A percentile compares a stretch with the other conserved stretches of the same genome.
Conservation (phyloP, 2,888 invertebrate genomes). For the Drymonia ruficornis region DNA sequence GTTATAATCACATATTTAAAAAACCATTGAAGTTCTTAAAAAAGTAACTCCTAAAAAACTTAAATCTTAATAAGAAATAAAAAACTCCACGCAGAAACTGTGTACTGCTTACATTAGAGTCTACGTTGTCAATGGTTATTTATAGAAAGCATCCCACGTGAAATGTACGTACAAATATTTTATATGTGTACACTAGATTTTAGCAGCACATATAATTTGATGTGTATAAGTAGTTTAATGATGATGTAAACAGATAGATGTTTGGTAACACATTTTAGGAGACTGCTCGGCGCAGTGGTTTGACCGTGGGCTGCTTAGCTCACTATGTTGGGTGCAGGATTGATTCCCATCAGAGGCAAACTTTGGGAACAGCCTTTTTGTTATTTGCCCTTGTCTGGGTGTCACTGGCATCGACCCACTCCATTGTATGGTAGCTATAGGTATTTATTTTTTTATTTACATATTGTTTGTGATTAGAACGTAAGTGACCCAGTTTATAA, state of each 20-base stretch:
- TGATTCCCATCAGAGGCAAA: no score
- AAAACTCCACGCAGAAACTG: slow-evolving; percentile 27
- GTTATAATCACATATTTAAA: slow-evolving; percentile 8
- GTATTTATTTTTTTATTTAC: no score
- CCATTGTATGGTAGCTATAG: no score
- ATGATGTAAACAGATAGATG: neutral
- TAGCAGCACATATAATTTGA: slow-evolving; percentile 20
- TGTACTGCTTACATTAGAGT: slow-evolving; percentile 34
- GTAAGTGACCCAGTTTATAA: no score
- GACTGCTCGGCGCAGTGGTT: no score
- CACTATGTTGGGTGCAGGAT: no score
- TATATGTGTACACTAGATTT: slow-evolving; percentile 35
- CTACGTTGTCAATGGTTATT: slow-evolving; percentile 67
- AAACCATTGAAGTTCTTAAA: neutral
- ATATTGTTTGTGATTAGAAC: no score
- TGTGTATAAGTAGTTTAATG: slow-evolving; percentile 1
- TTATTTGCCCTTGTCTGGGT: no score
- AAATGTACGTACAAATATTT: slow-evolving; percentile 53
- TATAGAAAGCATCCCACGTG: slow-evolving; percentile 74
- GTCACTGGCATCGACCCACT: no score
- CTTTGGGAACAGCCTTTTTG: no score
- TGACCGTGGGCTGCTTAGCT: no score
- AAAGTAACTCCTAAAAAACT: no score
- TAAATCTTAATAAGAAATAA: slow-evolving; percentile 10
- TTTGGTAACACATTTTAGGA: neutral